Base-by-base conservation (phyloP, 2,797 vertebrate genomes). In the Psittacula echo region DNA sequence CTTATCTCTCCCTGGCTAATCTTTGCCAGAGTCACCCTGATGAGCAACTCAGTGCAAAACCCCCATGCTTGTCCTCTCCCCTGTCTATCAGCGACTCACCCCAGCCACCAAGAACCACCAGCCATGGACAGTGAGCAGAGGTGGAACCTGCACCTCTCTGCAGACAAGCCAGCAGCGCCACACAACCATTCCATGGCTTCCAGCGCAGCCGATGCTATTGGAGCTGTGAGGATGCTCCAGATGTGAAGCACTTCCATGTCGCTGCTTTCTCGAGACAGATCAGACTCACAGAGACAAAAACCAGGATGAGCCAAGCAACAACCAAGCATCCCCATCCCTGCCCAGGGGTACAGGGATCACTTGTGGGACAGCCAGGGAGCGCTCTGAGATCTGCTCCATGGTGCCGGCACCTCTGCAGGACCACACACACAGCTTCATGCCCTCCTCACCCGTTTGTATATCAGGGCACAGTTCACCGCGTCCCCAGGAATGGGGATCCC, bases 1-100 rank as follows among this genome's bases (percentile, higher is more conserved):
- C 95, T 97, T 97, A 96, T 97, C 95, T 93, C 88, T 84, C 78
- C 58, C 83, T 7, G 92, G 89, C 67, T 96, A 95, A 95, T 97
- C 96, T 97, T 95, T 92, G 82, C 93, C 94, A 95, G 65, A 95
- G 92, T 89, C 85, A 94, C 84, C 86, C 94, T 34, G 66, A 94
- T 73, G 95, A 90, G 85, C 76, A 93, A 95, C 74, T 94, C 90
- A 61, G 78, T 61, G 85, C 94, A 94, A 79, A 14, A 29, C 61
- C 54, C 8, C 41, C 11, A 7, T 10, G 50, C 24, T 37, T 2
- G 0, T 58, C 34, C 62, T 48, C 82, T 76, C 60, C 45, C 32
- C 39, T 21, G 5, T 34, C 34, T 9, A 18, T 11, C 50, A 34
- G n/a, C 26, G 26, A 1, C 34, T 39, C 44, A 13, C 18, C 61